Evolutionary conservation across 1,140 invertebrate genomes (phyloP).

Genomic region (Drosophila subobscura): DNA sequence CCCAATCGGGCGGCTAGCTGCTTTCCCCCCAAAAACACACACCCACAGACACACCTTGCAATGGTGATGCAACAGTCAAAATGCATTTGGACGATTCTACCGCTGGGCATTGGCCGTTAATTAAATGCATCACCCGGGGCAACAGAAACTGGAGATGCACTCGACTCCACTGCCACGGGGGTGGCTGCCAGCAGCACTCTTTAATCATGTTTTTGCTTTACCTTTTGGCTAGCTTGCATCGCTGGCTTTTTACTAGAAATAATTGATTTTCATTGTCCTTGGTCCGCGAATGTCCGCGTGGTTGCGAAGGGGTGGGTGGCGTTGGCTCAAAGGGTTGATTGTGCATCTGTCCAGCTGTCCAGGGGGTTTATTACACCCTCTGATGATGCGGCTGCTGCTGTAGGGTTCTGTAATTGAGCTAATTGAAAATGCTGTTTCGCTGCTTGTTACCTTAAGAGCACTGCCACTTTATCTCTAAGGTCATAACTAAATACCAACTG

Average conservation of each 20-base stretch:
- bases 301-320: constrained; percentile 3
- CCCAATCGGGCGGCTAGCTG: too few relatives aligned
- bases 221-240: constrained; percentile 25
- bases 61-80: constrained; percentile 41
- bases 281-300: constrained; percentile 7
- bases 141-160: constrained; percentile 12
- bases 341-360: not conserved
- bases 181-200: constrained; percentile 10
- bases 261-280: constrained; percentile 78
- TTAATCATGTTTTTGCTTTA: constrained; percentile 20
- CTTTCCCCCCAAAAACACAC: too few relatives aligned
- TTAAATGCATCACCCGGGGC: constrained; percentile 63
- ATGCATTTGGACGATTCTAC: constrained; percentile 37
- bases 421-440: constrained; percentile 66
- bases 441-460: constrained; percentile 17
- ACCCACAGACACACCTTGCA: too few relatives aligned
- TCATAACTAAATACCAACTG: not conserved
- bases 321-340: constrained; percentile 48
- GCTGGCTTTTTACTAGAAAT: constrained; percentile 60
- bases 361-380: constrained; percentile 26
- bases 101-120: constrained; percentile 37
- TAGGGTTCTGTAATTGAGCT: constrained; percentile 62
- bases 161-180: constrained; percentile 29
- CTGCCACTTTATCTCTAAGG: not conserved
- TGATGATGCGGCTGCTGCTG: constrained; percentile 12